Conservation (phyloP, 1,140 invertebrate species). For the Mamestra configurata region DNA sequence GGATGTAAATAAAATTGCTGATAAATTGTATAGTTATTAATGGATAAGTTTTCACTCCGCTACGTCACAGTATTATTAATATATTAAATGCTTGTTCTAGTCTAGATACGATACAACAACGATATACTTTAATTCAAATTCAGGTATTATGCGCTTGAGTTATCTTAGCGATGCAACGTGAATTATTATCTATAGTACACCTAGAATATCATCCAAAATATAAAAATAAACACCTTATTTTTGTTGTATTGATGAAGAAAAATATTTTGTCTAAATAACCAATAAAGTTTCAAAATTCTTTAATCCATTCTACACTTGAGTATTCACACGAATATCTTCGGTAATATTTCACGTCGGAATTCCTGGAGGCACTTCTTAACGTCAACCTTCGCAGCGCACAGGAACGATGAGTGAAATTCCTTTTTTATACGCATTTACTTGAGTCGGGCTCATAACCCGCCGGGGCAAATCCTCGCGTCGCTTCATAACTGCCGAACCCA, state of each 20-base stretch:
- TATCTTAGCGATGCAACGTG: too few relatives aligned
- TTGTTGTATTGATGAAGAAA: not conserved
- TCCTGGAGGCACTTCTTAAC: conserved; percentile 31
- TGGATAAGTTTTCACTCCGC: too few relatives aligned
- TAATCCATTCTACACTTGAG: conserved; percentile 20
- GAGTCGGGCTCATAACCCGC: conserved; percentile 29
- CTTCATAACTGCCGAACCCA: conserved; percentile 46
- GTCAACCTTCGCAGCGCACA: conserved; percentile 22
- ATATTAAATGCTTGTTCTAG: too few relatives aligned
- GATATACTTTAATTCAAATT: too few relatives aligned
- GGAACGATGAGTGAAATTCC: conserved; percentile 48
- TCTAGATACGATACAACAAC: too few relatives aligned
- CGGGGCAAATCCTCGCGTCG: conserved; percentile 38
- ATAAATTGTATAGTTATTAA: too few relatives aligned
- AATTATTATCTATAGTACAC: too few relatives aligned
- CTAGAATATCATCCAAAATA: too few relatives aligned
- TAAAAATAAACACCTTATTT: not conserved
- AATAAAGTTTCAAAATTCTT: conserved; percentile 11
- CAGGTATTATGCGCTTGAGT: too few relatives aligned
- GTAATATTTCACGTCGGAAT: conserved; percentile 40
- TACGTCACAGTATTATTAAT: too few relatives aligned
- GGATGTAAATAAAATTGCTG: too few relatives aligned
- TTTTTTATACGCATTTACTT: conserved; percentile 49
- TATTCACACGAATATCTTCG: conserved; percentile 39
- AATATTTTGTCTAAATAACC: not conserved